Evolutionary conservation across 2,888 invertebrate genomes (phyloP), one percentile per base, ranked within the genome.

Genomic region (Thymelicus acteon): DNA sequence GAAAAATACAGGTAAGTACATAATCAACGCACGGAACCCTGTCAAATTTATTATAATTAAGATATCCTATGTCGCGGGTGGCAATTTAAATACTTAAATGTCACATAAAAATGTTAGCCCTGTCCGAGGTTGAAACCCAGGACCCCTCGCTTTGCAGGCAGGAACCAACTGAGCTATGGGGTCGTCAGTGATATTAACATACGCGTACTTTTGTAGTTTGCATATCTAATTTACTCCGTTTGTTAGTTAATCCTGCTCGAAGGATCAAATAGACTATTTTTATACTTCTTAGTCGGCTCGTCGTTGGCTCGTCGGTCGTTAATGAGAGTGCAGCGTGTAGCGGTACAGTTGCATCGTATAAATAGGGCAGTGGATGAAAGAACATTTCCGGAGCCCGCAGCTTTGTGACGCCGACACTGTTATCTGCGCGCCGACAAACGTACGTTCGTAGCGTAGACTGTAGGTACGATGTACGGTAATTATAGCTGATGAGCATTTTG

Each of bases 281-380:
- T 54, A 54, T 6, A 40, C 19, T 52, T 52, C 37, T 15, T 37
- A 63, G 63, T 3, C 37, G 63, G 49, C 12, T 39, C 19, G 62
- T 62, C 8, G 52, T 37, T 62, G 13, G 48, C 12, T 13, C 7
- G 49, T 13, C 15, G 49, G 62, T 62, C 15, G 52, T 37, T 63
- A 69, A 69, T 64, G 63, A 69, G 62, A 69, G 62, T 54, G 58
- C 58, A 63, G 57, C 47, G 62, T 48, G 48, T 58, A 54, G 54
- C 40, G 58, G 69, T 69, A 49, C 63, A 62, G 68, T 62, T 49
- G 63, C 63, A 60, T 15, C 47, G 76, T 86, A 87, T 89, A 88
- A 90, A 90, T 90, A 89, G 89, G 87, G 81, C 89, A 86, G 79
- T 83, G 78, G 85, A 85, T 81, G 86, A 82, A 84, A 85, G 85